Evolutionary conservation across 2,797 vertebrate genomes (phyloP).

Genomic region (Dermochelys coriacea): DNA sequence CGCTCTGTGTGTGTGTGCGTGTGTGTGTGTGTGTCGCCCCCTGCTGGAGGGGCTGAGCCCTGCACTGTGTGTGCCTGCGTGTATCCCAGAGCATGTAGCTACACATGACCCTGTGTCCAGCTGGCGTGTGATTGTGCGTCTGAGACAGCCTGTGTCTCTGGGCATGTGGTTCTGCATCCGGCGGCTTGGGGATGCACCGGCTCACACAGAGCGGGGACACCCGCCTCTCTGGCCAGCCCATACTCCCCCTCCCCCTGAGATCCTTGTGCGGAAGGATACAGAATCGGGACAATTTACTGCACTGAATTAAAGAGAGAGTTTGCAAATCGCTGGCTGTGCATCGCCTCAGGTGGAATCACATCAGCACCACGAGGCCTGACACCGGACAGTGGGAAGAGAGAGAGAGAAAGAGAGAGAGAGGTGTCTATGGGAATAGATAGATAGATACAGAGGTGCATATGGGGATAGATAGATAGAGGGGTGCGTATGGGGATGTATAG

Average conservation of each 20-base stretch:
- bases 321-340: rapidly evolving
- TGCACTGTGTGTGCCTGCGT: rapidly evolving
- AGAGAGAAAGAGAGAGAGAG: too few species aligned
- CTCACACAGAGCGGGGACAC: neutral
- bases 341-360: neutral
- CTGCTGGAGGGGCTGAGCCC: too few species aligned
- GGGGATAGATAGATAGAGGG: too few species aligned
- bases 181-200: too few species aligned
- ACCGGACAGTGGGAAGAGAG: too few species aligned
- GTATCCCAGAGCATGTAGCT: too few species aligned
- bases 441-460: too few species aligned
- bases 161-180: neutral
- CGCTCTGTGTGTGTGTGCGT: too few species aligned
- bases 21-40: too few species aligned
- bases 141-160: neutral
- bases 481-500: too few species aligned
- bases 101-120: neutral
- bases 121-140: neutral
- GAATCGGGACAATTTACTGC: neutral
- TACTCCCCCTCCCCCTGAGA: neutral
- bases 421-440: too few species aligned
- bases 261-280: neutral
- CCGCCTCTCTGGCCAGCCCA: too few species aligned
- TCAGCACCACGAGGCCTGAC: neutral
- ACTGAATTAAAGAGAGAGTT: neutral